Percentiles rank a stretch among this genome's conserved stretches.
Conservation (phyloP, 2,113 vertebrate species). For the Herpetotheres cachinnans region DNA sequence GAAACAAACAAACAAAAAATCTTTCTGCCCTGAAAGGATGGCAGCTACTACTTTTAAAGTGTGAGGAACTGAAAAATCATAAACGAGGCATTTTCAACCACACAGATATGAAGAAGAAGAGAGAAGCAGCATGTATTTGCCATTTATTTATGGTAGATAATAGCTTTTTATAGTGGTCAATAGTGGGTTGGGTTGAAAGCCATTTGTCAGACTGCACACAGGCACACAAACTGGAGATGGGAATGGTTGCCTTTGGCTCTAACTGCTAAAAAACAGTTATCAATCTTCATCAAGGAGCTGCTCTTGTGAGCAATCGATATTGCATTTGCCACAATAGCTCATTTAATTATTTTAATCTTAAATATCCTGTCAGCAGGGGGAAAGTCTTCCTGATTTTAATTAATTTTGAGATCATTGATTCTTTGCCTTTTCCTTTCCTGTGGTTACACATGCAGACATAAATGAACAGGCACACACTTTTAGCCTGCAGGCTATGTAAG, state of each 20-base stretch:
- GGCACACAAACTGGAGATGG: not conserved
- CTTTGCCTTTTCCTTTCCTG: slow-evolving; percentile 27
- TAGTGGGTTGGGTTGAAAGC: not conserved
- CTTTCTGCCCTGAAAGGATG: not conserved
- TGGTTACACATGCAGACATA: slow-evolving; percentile 19
- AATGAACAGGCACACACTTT: not conserved
- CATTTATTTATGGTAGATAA: not conserved
- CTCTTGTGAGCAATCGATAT: slow-evolving; percentile 67
- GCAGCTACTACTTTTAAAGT: not conserved
- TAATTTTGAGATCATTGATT: slow-evolving; percentile 69
- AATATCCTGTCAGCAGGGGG: slow-evolving; percentile 54
- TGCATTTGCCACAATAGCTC: slow-evolving; percentile 63
- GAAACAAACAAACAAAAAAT: not conserved
- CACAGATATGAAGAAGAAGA: not conserved
- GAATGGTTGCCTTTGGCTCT: slow-evolving; percentile 44
- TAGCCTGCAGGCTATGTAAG: slow-evolving; percentile 15
- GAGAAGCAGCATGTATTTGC: not conserved
- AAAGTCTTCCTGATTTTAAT: slow-evolving; percentile 71
- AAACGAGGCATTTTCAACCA: not conserved
- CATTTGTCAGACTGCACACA: slow-evolving; percentile 1
- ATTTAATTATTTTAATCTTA: slow-evolving; percentile 75
- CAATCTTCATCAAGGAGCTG: slow-evolving; percentile 50
- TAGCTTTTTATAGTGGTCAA: slow-evolving; percentile 2
- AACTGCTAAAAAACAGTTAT: slow-evolving; percentile 40
- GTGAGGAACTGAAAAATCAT: not conserved